Base-by-base conservation (phyloP, 2,113 vertebrate species). In the Gracilinanus agilis region DNA sequence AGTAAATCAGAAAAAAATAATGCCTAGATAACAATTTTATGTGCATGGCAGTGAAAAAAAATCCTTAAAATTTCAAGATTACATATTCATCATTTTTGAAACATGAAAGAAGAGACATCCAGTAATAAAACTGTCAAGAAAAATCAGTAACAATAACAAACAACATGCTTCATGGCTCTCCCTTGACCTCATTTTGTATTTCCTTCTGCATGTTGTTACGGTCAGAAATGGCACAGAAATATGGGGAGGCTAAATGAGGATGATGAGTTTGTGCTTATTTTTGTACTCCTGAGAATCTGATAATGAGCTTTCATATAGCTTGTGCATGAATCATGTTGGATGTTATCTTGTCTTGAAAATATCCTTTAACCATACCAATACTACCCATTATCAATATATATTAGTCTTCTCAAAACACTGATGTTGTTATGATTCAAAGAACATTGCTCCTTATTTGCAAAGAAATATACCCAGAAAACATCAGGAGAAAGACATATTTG, bases 341-440 rank as follows among this genome's bases (percentile, higher is more conserved):
- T 54, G 55, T 29, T 89, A 9, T 24, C 3, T 49, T 24, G 34
- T 53, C 88, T 88, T 88, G 27, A 23, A 1, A 56, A 88, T 53
- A 83, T 21, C 12, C 49, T 55, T 0, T 44, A 9, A 54, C 53
- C 2, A 88, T 9, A 54, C 34, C 2, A 88, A 3, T 67, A 24
- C 1, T 92, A 96, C 23, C 2, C 3, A 90, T 90, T 6, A 88
- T 94, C 2, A 44, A 89, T 92, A 11, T 93, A 91, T 91, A 24
- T 96, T 40, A 3, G 67, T 0, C 9, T 55, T 83, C 1, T 4
- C 24, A 40, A 92, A 61, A 2, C 0, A 9, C 16, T 67, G 91
- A 88, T 91, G 4, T 56, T 95, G 90, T 24, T 94, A 11, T 53
- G 49, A 94, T 67, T 91, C 54, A 91, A 91, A 90, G 88, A 44